A percentile compares a stretch with the other conserved stretches of the same genome.
phyloP scores from a whole-genome alignment of 2,113 vertebrate species.

The human (Homo sapiens) region GRCh38 chr7:124322001-124322500 shows the following conservation, averaged over 20 bases:
- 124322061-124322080: neutral
- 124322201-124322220: neutral
- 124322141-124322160: neutral
- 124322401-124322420: neutral
- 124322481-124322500: neutral
- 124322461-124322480: neutral
- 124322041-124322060: neutral
- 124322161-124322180: neutral
- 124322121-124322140: neutral
- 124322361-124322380: neutral
- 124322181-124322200: neutral
- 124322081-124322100: neutral
- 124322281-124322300: neutral
- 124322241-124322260: neutral
- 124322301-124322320: neutral
- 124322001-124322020: neutral
- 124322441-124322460: neutral
- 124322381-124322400: neutral
- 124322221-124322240: neutral
- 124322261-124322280: neutral
- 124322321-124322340: neutral
- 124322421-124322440: neutral
- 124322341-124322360: neutral
- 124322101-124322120: neutral
- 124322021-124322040: neutral